Conservation (phyloP, 2,113 vertebrate species). For the Hassar affinis region DNA sequence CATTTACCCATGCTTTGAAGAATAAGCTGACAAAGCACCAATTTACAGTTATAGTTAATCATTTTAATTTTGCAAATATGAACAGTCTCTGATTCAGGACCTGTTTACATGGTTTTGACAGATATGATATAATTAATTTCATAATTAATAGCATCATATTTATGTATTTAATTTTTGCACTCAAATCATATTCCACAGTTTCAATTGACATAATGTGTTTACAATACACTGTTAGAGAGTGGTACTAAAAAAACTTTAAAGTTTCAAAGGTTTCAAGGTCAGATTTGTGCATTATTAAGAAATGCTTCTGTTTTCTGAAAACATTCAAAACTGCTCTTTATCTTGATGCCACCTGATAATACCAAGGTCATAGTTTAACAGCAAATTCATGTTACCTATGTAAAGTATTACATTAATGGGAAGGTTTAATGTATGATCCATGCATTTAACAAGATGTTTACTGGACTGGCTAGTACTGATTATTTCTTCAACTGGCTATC, state of each 20-base stretch:
- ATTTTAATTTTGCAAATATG: not conserved
- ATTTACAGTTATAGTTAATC: not conserved
- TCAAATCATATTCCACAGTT: not conserved
- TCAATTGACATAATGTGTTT: not conserved
- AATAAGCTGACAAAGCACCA: not conserved
- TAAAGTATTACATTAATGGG: conserved; percentile 36
- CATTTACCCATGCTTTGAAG: not conserved
- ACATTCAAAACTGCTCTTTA: not conserved
- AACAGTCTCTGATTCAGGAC: not conserved
- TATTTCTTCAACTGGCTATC: conserved; percentile 46
- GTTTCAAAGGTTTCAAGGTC: not conserved
- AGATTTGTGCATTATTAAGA: not conserved
- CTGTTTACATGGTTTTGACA: not conserved
- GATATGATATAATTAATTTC: not conserved
- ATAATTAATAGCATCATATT: not conserved
- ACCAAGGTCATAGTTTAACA: not conserved
- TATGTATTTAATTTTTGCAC: not conserved
- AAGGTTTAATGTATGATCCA: conserved; percentile 28
- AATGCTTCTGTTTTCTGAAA: not conserved
- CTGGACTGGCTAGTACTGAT: conserved; percentile 32
- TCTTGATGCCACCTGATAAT: not conserved
- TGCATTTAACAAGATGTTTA: conserved; percentile 44
- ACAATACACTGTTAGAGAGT: not conserved
- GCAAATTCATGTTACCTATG: conserved; percentile 26
- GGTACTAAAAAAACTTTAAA: not conserved